Evolutionary conservation across 2,888 invertebrate genomes (phyloP), one percentile per base, ranked within the genome.

Genomic region (Aleiodes alternator): DNA sequence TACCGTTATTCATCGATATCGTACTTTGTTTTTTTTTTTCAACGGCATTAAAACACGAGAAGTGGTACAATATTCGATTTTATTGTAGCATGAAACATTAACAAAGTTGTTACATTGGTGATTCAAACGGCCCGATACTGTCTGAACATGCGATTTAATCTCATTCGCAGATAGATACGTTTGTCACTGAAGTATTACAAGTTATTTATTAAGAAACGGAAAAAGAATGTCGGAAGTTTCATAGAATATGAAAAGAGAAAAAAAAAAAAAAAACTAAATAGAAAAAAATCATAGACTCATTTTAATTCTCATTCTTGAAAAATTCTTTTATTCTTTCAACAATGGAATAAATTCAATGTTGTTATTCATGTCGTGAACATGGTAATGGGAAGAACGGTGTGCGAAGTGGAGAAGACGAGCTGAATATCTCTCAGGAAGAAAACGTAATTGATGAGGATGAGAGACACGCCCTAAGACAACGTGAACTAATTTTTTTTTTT

Each of bases 381-480:
- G 72, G 55, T 72, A 72, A 72, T 72, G 38, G 53, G 38, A 16
- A 72, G 16, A 72, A 72, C 72, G 64, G 72, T 72, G 72, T 72
- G 72, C 66, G 64, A 72, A 34, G 5, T 34, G 6, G 34, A 53
- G 61, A 34, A 64, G 66, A 43, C 51, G 72, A 55, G 66, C 64
- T 38, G 64, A 64, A 64, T 66, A 64, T 23, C 64, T 23, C 64
- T 64, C 48, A 48, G 4, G 64, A 34, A 64, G 16, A 64, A 64
- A 64, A 64, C n/a, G 64, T 23, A 64, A 64, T 64, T 43, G 23
- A 59, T 48, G 55, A 59, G 34, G 66, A 38, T 57, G 77, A 72
- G 72, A 75, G 77, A 79, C 77, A 76, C 79, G 72, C 77, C 79
- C 75, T 73, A 75, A 48, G 43, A 77, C 71, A 64, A 73, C 59